Evolutionary conservation across 2,797 vertebrate genomes (phyloP).

Genomic region (Kryptolebias ocellatus): DNA sequence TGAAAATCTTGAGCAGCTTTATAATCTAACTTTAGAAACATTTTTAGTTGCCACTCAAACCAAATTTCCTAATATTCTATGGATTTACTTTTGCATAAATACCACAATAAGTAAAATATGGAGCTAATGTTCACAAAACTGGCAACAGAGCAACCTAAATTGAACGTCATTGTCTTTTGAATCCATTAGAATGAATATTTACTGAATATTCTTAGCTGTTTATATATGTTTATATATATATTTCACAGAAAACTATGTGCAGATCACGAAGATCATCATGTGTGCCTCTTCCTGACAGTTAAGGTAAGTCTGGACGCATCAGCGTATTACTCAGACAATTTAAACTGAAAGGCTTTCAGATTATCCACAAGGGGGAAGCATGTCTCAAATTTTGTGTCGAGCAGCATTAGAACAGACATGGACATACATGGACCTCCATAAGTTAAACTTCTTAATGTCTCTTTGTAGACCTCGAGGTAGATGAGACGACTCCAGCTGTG

Average conservation of each 20-base stretch:
- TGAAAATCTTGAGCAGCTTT: background rate
- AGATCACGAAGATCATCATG: slow-evolving; percentile 79
- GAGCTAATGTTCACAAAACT: background rate
- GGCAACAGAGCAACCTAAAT: background rate
- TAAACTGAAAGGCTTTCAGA: background rate
- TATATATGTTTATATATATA: background rate
- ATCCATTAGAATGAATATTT: background rate
- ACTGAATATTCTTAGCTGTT: background rate
- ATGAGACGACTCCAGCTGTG: slow-evolving; percentile 75
- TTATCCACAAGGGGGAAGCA: slow-evolving; percentile 75
- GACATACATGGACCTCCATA: background rate
- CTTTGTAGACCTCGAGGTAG: slow-evolving; percentile 41
- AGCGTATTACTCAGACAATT: background rate
- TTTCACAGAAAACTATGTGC: slow-evolving; percentile 80
- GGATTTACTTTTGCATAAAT: no score
- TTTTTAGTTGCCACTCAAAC: background rate
- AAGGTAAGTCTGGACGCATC: slow-evolving; percentile 75
- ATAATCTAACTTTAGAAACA: background rate
- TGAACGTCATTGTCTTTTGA: background rate
- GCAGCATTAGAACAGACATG: background rate
- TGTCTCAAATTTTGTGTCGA: slow-evolving; percentile 44
- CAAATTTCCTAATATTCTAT: no score
- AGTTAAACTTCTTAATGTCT: background rate
- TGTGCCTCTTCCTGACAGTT: slow-evolving; percentile 77
- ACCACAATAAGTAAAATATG: no score